Evolutionary conservation across 2,888 invertebrate species (phyloP).

Genomic region (Melinaea menophilus): DNA sequence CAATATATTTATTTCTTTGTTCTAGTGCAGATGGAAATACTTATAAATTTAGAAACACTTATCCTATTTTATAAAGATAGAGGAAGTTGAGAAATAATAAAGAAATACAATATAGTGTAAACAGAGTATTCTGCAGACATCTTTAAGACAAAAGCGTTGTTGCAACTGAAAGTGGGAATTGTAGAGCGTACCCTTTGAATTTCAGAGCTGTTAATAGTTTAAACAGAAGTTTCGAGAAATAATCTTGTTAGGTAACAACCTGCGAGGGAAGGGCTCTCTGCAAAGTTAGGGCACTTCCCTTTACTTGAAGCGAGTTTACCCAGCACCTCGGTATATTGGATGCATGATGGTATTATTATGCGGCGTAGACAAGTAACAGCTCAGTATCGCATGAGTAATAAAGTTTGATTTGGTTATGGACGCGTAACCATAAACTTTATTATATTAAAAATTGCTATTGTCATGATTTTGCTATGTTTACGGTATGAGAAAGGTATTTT

Average conservation of each 20-base stretch:
- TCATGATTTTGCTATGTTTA: too few relatives aligned
- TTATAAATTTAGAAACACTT: too few relatives aligned
- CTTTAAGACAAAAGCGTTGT: conserved; percentile 6
- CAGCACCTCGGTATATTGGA: conserved; percentile 34
- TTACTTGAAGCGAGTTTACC: conserved; percentile 51
- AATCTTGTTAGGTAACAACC: conserved; percentile 68
- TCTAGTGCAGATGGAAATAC: too few relatives aligned
- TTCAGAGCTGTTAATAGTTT: conserved; percentile 58
- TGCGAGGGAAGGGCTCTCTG: conserved; percentile 54
- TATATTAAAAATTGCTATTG: too few relatives aligned
- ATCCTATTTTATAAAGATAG: not conserved
- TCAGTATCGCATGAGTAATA: conserved; percentile 23
- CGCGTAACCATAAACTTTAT: conserved; percentile 2
- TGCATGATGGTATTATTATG: conserved; percentile 35
- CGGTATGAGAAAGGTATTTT: too few relatives aligned
- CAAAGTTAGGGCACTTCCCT: conserved; percentile 63
- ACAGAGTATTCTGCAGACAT: conserved; percentile 1
- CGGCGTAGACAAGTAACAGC: conserved; percentile 18
- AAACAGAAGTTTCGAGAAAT: conserved; percentile 56
- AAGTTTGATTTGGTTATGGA: conserved; percentile 17
- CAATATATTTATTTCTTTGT: too few relatives aligned
- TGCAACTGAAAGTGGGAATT: conserved; percentile 10
- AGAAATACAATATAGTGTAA: not conserved
- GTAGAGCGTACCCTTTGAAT: conserved; percentile 37
- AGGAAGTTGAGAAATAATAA: not conserved